phyloP scores from a whole-genome alignment of 2,113 vertebrate genomes.

The Callipepla squamata region DNA sequence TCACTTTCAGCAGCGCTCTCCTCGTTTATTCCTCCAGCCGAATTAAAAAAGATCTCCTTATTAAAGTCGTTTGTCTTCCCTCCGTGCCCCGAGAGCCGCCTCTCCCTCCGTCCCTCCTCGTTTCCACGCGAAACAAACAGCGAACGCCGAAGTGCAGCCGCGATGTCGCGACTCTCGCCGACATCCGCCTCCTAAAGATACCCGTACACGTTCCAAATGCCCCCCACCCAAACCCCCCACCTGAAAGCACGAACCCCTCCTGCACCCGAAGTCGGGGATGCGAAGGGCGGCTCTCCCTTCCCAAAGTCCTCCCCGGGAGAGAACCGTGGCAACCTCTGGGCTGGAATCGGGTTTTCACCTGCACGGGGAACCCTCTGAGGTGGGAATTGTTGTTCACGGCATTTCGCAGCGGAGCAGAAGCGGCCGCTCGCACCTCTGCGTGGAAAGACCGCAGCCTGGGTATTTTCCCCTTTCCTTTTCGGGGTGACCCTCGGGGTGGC shows the following conservation, averaged over 20 bases:
- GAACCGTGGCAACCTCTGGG: not conserved
- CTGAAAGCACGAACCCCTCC: not conserved
- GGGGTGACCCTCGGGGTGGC: not conserved
- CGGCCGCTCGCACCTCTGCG: fast-evolving
- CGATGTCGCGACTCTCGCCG: not conserved
- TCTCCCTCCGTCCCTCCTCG: not conserved
- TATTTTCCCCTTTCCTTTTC: not conserved
- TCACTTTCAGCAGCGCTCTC: not conserved
- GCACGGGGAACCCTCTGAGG: not conserved
- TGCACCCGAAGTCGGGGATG: not conserved
- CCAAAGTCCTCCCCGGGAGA: fast-evolving
- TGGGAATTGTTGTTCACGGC: not conserved
- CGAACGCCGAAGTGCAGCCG: too few relatives aligned
- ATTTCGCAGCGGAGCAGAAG: not conserved
- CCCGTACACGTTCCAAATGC: too few relatives aligned
- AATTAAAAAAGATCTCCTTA: constrained; percentile 57
- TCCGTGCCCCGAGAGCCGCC: not conserved
- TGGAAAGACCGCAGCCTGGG: not conserved
- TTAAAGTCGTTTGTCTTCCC: constrained; percentile 62
- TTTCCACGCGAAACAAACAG: not conserved
- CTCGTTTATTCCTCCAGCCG: constrained; percentile 26
- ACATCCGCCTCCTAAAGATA: not conserved
- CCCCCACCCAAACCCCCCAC: not conserved
- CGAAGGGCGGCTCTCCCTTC: not conserved
- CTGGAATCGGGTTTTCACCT: not conserved